Evolutionary conservation across 2,888 invertebrate species (phyloP).

Genomic region (Drosophila quinaria): DNA sequence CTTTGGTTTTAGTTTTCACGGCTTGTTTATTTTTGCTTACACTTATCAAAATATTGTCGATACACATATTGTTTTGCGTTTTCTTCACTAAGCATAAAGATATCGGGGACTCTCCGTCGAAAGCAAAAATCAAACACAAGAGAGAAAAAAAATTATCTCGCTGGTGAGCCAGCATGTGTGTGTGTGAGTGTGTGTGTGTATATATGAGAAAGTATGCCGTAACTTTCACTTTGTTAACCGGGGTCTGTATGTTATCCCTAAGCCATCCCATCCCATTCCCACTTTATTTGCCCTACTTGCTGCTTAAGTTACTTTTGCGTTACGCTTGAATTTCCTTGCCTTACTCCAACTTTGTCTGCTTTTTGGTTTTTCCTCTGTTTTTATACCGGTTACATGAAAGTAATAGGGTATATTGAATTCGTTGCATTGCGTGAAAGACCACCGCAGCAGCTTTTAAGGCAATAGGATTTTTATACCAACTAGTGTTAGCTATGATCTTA

Average conservation of each 20-base stretch:
- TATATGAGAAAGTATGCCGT: conserved; percentile 40
- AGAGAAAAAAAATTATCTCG: conserved; percentile 56
- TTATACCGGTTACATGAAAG: background rate
- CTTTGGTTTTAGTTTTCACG: conserved; percentile 64
- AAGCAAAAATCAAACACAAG: conserved; percentile 11
- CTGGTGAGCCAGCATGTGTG: conserved; percentile 48
- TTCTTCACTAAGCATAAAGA: conserved; percentile 70
- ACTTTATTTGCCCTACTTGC: conserved; percentile 71
- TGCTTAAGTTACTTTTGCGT: conserved; percentile 76
- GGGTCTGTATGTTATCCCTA: conserved; percentile 24
- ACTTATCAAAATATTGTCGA: conserved; percentile 80
- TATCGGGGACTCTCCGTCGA: conserved; percentile 51
- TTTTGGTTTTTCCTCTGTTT: conserved; percentile 32
- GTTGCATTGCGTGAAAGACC: no score
- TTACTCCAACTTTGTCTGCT: conserved; percentile 34
- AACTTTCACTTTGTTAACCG: conserved; percentile 77
- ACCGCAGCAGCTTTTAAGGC: no score
- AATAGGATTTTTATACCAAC: no score
- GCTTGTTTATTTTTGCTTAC: conserved; percentile 81
- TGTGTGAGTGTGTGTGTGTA: conserved; percentile 16
- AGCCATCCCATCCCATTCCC: conserved; percentile 30
- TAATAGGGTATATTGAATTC: no score
- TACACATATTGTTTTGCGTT: conserved; percentile 73
- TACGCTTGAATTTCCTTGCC: conserved; percentile 74
- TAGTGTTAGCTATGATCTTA: no score